Base-by-base conservation (phyloP, 2,113 vertebrate species). In the Sylvilagus bachmani region DNA sequence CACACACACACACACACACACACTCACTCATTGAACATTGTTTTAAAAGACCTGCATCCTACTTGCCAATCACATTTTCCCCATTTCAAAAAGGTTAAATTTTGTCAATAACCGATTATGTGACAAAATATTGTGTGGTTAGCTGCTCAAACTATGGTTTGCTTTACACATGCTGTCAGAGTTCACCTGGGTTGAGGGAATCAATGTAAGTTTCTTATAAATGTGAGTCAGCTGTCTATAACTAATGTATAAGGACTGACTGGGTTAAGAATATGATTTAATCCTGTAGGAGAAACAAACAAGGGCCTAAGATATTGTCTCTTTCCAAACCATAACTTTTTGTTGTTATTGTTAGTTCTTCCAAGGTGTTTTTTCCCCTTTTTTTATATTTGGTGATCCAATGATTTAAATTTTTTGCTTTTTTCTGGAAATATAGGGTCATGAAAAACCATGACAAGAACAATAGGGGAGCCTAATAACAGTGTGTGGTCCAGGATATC, bases 21-120 rank as follows among this genome's bases (percentile, higher is more conserved):
- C 2, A 79, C 29, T 53, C 17, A 29, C 17, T 22, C 10, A 44
- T 22, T 64, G 79, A 29, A 61, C 25, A 69, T 55, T 36, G 11
- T 27, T 85, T 88, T 71, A 66, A 33, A 86, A 79, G 36, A 89
- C 5, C 93, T 90, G 70, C 6, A 33, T 31, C 10, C 19, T n/a
- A 94, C 19, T 27, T 89, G 33, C n/a, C 44, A 83, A 75, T 22
- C 33, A 90, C 12, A 62, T 94, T 91, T 77, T 33, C 31, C 33
- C 51, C 44, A 83, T 64, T 92, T 90, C 94, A 88, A 33, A 78
- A 85, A 89, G 31, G 74, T 62, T 74, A 58, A 70, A 90, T 88
- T 94, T 91, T 96, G 27, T 66, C 17, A 85, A 67, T n/a, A 90
- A 83, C 17, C 10, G 86, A 58, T 64, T 81, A 22, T 90, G 87